Conservation (phyloP, 2,797 vertebrate genomes). For the Mionectes olivaceus region DNA sequence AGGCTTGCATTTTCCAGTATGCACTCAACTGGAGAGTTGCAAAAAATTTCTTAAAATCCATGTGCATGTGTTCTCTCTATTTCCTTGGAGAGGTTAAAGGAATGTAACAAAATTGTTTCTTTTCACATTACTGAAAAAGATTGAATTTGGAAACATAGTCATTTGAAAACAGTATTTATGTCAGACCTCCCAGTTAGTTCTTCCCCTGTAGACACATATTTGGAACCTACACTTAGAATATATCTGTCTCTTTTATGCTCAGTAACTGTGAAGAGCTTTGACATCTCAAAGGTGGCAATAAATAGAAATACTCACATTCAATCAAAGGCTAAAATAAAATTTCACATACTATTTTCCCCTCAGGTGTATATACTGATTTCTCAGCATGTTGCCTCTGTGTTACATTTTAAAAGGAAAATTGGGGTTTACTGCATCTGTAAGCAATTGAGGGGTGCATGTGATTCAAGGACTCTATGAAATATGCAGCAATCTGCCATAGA, state of each 20-base stretch:
- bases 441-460: not conserved
- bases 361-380: not conserved
- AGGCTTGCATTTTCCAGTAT: not conserved
- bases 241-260: not conserved
- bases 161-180: not conserved
- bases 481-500: not conserved
- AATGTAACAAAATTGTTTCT: not conserved
- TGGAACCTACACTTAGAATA: not conserved
- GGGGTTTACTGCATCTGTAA: not conserved
- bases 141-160: not conserved
- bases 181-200: not conserved
- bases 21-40: not conserved
- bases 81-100: not conserved
- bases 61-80: accelerated
- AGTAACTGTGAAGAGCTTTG: not conserved
- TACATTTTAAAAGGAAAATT: not conserved
- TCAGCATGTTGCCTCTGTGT: not conserved
- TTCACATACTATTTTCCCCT: not conserved
- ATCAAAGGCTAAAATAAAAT: not conserved
- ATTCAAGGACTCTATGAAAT: not conserved
- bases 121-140: not conserved
- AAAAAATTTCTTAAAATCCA: not conserved
- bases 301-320: not conserved
- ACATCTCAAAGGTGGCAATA: not conserved
- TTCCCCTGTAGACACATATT: not conserved